These are phyloP conservation scores for Xiphophorus couchianus DNA, from an alignment of 2,113 vertebrate species.

Conservation along the genomic window DNA sequence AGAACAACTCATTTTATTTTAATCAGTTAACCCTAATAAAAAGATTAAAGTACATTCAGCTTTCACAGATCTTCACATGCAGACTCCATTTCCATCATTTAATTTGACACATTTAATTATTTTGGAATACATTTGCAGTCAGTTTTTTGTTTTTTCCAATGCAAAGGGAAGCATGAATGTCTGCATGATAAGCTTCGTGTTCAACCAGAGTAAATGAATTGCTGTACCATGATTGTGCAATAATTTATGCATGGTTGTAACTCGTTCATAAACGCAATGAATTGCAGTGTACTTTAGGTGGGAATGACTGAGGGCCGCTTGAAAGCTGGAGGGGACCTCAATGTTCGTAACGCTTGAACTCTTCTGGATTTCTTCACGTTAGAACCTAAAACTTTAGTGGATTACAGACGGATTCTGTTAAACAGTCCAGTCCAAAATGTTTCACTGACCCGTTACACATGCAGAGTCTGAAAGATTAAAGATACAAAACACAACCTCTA, in stretches of 20 bases:
- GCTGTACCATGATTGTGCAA: conserved; percentile 55
- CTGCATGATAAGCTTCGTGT: conserved; percentile 80
- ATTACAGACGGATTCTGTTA: not conserved
- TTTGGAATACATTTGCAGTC: conserved; percentile 34
- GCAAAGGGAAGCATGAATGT: conserved; percentile 67
- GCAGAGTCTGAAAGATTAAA: not conserved
- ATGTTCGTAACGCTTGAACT: not conserved
- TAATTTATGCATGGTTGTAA: conserved; percentile 74
- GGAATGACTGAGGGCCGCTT: conserved; percentile 53
- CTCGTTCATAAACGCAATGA: conserved; percentile 57
- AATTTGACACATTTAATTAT: conserved; percentile 56
- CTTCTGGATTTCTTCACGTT: not conserved
- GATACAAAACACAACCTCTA: no score
- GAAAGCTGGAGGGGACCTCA: conserved; percentile 53
- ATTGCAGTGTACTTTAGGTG: conserved; percentile 59
- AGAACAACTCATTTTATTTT: conserved; percentile 46
- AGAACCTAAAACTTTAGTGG: not conserved
- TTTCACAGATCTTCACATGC: conserved; percentile 24
- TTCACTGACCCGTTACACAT: not conserved
- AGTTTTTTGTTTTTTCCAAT: conserved; percentile 19
- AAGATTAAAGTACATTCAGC: conserved; percentile 51
- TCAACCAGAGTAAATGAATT: conserved; percentile 56
- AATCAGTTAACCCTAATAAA: conserved; percentile 59
- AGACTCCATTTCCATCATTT: conserved; percentile 50
- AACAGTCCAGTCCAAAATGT: not conserved